Evolutionary conservation across 2,113 vertebrate species (phyloP), one percentile per base, ranked within the genome.

Genomic region (Cavia porcellus): DNA sequence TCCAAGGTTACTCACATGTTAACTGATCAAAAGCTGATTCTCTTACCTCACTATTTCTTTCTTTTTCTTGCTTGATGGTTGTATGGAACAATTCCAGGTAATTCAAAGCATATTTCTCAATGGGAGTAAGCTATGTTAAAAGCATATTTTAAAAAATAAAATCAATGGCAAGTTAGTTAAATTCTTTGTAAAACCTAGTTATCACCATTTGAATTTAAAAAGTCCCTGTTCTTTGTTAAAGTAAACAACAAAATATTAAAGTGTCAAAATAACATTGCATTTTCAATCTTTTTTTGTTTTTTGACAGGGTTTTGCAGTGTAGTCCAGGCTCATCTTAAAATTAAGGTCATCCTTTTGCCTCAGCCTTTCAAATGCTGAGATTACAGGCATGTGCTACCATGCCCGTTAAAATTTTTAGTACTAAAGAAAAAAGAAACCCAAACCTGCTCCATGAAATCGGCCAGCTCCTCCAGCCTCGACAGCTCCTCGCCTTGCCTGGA

Each of bases 61-160:
- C 97, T 52, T 88, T 97, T 12, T 95, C 98, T 28, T 97, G 97
- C 5, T 96, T 96, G 90, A 98, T 64, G 59, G 96, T 92, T 6
- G 92, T 59, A 72, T 99, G 99, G 79, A 99, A 99, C 52, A 98
- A 98, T 95, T 99, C 99, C 98, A 99, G 98, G 98, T 99, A 99
- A 97, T 99, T 99, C 93, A 99, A 97, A 2, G 99, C 99, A 30
- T 99, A 99, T 81, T 98, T 99, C 97, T 99, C 99, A 89, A 99
- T 99, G 22, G 99, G 99, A 15, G 99, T 99, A 70, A 99, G 99
- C 99, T 99, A 98, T 97, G 95, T 64, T 64, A 90, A 85, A 90
- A 92, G 96, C 10, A 94, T 22, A 82, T 79, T 45, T 95, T 95
- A 4, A 86, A 81, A 20, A 92, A 96, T 10, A 82, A 19, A 42